Percentiles rank a stretch among this genome's conserved stretches.
Evolutionary conservation across 2,888 invertebrate genomes (phyloP).

Genomic region (Anagyrus pseudococci): DNA sequence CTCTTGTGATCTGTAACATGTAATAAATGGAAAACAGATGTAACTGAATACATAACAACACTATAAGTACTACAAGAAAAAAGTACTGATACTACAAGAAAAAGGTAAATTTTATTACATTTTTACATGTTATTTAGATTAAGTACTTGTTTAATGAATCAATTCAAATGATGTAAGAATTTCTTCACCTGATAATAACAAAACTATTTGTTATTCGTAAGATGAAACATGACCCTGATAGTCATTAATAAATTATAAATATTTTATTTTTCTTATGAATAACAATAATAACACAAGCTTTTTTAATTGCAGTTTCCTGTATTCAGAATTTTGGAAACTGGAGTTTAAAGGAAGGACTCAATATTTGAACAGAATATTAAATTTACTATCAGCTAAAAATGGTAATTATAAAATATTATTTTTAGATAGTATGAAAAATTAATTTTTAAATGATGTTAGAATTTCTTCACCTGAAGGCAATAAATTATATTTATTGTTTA

Average conservation of each 20-base stretch:
- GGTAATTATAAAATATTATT: background rate
- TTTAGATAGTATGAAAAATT: background rate
- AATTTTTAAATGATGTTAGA: slow-evolving; percentile 2
- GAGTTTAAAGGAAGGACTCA: background rate
- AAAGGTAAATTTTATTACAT: background rate
- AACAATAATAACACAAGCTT: background rate
- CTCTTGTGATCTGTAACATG: too few relatives aligned
- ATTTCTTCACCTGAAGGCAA: slow-evolving; percentile 14
- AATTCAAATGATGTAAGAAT: slow-evolving; percentile 34
- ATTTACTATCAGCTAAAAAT: background rate
- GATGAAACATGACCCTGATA: slow-evolving; percentile 36
- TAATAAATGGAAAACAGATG: background rate
- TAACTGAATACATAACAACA: background rate
- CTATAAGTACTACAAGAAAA: too few relatives aligned
- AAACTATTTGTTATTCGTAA: slow-evolving; percentile 20
- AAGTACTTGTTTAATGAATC: too few relatives aligned
- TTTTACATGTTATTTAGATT: background rate
- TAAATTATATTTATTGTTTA: background rate
- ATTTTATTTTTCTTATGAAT: background rate
- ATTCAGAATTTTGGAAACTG: background rate
- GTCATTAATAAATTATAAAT: background rate
- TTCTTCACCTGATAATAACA: slow-evolving; percentile 36
- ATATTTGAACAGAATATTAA: background rate
- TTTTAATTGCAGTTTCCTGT: background rate
- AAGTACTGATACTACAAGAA: too few relatives aligned